Conservation (phyloP, 2,113 vertebrate genomes). For the Microcebus griseorufus region DNA sequence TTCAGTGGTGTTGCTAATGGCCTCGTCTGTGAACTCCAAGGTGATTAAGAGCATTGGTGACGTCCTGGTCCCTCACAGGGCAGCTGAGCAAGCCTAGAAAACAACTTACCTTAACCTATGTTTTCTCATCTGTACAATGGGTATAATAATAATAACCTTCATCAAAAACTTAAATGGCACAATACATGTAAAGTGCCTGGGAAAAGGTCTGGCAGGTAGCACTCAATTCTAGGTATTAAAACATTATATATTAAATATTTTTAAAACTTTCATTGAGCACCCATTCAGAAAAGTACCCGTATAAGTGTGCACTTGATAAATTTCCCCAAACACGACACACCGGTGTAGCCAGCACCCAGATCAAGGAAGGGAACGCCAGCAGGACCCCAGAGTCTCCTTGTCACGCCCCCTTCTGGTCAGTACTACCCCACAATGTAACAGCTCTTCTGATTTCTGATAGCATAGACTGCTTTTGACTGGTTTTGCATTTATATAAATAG, state of each 20-base stretch:
- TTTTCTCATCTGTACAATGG: not conserved
- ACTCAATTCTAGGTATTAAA: not conserved
- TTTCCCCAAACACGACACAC: not conserved
- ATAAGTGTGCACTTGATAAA: not conserved
- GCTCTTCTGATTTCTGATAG: accelerated
- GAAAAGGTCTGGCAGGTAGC: not conserved
- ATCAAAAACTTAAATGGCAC: not conserved
- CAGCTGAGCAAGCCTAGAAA: not conserved
- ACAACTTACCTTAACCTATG: not conserved
- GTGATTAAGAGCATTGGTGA: not conserved
- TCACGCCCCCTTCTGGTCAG: not conserved
- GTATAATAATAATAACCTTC: not conserved
- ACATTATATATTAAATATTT: not conserved
- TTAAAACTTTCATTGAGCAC: not conserved
- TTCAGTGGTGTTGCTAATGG: not conserved
- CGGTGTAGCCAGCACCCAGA: not conserved
- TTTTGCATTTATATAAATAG: not conserved
- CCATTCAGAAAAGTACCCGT: not conserved
- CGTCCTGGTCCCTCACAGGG: not conserved
- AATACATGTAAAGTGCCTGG: not conserved
- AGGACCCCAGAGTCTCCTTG: not conserved
- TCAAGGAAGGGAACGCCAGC: not conserved
- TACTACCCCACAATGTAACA: not conserved
- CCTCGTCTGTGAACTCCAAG: not conserved
- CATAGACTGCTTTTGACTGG: not conserved